These are phyloP conservation scores for Catostylus mosaicus DNA, from an alignment of 30 jellyfish, hydroid and myxozoan species.

Conservation along the genomic window DNA sequence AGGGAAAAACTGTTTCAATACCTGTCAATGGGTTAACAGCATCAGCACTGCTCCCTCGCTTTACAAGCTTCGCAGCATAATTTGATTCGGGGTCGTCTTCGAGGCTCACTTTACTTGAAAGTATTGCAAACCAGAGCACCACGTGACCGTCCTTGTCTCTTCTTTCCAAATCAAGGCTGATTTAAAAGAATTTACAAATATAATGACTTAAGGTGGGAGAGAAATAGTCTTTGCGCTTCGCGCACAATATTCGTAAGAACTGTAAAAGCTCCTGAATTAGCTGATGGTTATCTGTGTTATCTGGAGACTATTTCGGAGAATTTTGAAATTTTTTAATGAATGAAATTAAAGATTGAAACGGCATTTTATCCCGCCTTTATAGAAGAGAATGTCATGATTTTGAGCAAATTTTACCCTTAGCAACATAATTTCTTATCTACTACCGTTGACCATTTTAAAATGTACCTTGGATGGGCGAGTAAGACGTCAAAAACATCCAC, in stretches of 20 bases:
- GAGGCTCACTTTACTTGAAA: conserved; percentile 67
- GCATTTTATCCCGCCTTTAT: no score
- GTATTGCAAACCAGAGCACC: conserved; percentile 89
- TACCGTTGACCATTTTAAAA: no score
- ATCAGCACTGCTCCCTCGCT: conserved; percentile 94
- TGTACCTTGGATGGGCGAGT: conserved; percentile 82
- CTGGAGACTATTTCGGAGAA: no score
- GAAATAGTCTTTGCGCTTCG: no score
- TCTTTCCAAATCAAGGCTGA: conserved; percentile 81
- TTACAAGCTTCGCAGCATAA: conserved; percentile 85
- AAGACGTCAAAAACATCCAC: conserved; percentile 76
- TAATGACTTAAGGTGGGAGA: no score
- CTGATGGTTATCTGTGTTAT: not conserved
- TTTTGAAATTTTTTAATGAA: no score
- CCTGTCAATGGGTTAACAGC: conserved; percentile 94
- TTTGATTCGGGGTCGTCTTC: conserved; percentile 68
- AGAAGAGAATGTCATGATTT: no score
- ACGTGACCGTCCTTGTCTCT: conserved; percentile 94
- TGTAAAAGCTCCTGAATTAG: not conserved
- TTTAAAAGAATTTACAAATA: not conserved
- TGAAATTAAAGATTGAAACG: no score
- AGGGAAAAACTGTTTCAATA: not conserved
- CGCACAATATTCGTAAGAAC: not conserved
- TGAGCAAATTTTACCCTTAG: no score
- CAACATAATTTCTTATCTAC: no score